These are phyloP conservation scores for Lochmaea crataegi DNA, from an alignment of 2,888 invertebrate genomes.

Conservation along the genomic window DNA sequence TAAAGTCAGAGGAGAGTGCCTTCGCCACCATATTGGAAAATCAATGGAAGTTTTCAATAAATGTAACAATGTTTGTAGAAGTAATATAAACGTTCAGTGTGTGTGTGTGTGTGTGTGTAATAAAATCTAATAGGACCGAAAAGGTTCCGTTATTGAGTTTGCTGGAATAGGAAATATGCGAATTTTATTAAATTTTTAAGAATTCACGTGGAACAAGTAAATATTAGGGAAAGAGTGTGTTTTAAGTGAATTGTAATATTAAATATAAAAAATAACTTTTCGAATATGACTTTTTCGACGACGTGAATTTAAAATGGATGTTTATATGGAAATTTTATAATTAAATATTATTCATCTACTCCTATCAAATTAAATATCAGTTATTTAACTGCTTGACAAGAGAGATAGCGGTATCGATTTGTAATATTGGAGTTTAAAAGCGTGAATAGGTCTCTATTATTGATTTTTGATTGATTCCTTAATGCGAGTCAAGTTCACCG, in stretches of 20 bases:
- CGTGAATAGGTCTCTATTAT: too few species aligned
- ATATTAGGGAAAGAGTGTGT: conserved; percentile 42
- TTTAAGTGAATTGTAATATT: conserved; percentile 39
- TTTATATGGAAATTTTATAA: too few species aligned
- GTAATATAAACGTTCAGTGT: conserved; percentile 53
- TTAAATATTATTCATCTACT: too few species aligned
- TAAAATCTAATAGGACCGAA: conserved; percentile 58
- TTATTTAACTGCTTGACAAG: too few species aligned
- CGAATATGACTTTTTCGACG: too few species aligned
- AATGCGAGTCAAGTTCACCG: too few species aligned
- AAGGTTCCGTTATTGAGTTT: conserved; percentile 57
- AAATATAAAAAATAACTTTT: conserved; percentile 21
- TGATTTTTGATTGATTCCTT: too few species aligned
- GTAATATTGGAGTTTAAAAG: too few species aligned
- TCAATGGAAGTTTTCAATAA: conserved; percentile 41
- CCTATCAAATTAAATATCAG: too few species aligned
- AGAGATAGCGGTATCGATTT: too few species aligned
- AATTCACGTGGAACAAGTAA: conserved; percentile 57
- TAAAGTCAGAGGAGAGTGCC: conserved; percentile 20
- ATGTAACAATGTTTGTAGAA: conserved; percentile 48
- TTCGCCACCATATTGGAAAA: conserved; percentile 36
- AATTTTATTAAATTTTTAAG: conserved; percentile 59
- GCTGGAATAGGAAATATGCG: conserved; percentile 55
- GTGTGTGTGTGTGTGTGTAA: conserved; percentile 45
- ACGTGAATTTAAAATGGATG: too few species aligned